These are phyloP conservation scores for Caenorhabditis brenneri DNA, from an alignment of 1,140 invertebrate genomes.

Conservation along the genomic window DNA sequence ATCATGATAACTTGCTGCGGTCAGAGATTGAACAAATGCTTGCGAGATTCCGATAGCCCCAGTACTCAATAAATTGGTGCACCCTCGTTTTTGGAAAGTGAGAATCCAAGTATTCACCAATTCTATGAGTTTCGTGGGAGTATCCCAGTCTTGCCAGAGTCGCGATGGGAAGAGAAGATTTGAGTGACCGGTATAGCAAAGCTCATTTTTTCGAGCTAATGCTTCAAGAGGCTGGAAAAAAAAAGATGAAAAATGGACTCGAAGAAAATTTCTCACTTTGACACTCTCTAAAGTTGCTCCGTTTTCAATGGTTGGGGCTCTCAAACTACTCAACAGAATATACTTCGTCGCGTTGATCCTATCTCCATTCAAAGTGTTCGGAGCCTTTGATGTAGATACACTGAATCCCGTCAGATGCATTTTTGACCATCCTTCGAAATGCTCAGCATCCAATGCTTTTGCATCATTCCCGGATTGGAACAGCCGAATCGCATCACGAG, in stretches of 20 bases:
- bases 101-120: conserved; percentile 62
- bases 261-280: not conserved
- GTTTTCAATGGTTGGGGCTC: conserved; percentile 58
- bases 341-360: conserved; percentile 62
- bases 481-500: conserved; percentile 34
- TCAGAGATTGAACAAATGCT: conserved; percentile 64
- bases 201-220: conserved; percentile 48
- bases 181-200: conserved; percentile 65
- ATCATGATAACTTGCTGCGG: conserved; percentile 62
- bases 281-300: not conserved
- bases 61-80: conserved; percentile 57
- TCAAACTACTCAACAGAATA: conserved; percentile 58
- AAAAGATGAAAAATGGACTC: not conserved
- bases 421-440: conserved; percentile 63
- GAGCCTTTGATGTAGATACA: conserved; percentile 65
- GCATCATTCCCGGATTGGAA: conserved; percentile 42
- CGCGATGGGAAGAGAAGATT: conserved; percentile 64
- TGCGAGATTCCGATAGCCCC: conserved; percentile 63
- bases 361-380: conserved; percentile 62
- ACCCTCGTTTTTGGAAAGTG: conserved; percentile 65
- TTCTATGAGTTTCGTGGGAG: conserved; percentile 58
- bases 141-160: conserved; percentile 62
- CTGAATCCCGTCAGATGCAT: conserved; percentile 58
- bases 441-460: conserved; percentile 60
- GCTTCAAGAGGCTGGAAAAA: conserved; percentile 47